phyloP scores from a whole-genome alignment of 2,113 vertebrate genomes.

The Chitala chitala region DNA sequence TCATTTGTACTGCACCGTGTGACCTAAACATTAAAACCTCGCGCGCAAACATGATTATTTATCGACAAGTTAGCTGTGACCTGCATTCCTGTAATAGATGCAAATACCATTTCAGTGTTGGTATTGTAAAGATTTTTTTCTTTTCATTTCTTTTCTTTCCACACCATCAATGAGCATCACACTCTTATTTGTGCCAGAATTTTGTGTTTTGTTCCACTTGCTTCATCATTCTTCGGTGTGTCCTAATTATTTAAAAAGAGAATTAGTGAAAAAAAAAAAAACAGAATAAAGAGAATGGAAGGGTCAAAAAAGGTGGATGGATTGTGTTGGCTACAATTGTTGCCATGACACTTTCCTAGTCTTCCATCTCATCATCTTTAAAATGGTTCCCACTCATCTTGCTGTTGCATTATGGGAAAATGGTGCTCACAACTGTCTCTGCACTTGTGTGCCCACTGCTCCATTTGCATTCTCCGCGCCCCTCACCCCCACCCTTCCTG shows the following conservation, averaged over 20 bases:
- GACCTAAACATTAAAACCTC: no score
- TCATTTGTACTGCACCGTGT: no score
- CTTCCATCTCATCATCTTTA: conserved; percentile 8
- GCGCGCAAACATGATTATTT: no score
- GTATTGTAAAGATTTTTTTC: no score
- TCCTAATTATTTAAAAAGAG: background rate
- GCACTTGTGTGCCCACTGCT: conserved; percentile 37
- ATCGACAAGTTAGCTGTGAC: no score
- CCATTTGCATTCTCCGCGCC: conserved; percentile 44
- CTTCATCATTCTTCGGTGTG: background rate
- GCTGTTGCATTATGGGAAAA: conserved; percentile 16
- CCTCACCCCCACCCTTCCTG: conserved; percentile 32
- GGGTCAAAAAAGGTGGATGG: background rate
- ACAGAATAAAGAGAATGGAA: background rate
- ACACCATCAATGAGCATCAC: background rate
- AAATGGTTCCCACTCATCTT: conserved; percentile 49
- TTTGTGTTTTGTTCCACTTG: background rate
- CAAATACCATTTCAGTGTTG: no score
- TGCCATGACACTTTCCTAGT: background rate
- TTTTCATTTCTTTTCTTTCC: no score
- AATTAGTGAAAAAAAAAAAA: background rate
- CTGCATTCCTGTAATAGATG: no score
- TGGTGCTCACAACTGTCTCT: conserved; percentile 10
- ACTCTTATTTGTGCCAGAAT: background rate
- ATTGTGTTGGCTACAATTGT: background rate